phyloP scores from a whole-genome alignment of 2,113 vertebrate genomes.

The Ariopsis seemanni region DNA sequence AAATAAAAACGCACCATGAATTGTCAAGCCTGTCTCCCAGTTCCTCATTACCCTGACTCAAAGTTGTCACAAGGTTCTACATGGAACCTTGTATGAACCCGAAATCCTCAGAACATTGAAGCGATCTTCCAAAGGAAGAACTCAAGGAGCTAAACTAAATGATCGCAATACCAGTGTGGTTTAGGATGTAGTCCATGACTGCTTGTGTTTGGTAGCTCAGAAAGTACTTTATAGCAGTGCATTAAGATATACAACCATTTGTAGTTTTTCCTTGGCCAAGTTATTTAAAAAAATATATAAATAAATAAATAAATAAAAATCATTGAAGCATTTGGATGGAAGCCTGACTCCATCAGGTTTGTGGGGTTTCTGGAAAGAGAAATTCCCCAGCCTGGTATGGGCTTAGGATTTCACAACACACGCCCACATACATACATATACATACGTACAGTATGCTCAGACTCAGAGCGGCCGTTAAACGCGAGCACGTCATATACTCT shows the following conservation, averaged over 20 bases:
- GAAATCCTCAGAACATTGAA: not conserved
- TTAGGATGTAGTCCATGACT: not conserved
- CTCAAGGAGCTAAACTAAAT: not conserved
- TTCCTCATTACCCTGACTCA: too few relatives aligned
- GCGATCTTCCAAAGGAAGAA: not conserved
- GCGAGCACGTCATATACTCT: conserved; percentile 25
- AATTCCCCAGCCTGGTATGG: conserved; percentile 67
- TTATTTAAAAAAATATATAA: not conserved
- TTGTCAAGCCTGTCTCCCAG: too few relatives aligned
- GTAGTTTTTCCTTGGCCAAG: not conserved
- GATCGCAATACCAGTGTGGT: not conserved
- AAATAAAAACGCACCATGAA: too few relatives aligned
- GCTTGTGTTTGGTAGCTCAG: not conserved
- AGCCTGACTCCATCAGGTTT: not conserved
- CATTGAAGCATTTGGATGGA: not conserved
- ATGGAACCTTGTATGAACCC: not conserved
- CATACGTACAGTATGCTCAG: not conserved
- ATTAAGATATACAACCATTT: not conserved
- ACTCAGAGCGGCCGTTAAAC: conserved; percentile 15
- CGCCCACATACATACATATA: conserved; percentile 5
- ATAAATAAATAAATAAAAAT: too few relatives aligned
- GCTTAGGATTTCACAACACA: conserved; percentile 57
- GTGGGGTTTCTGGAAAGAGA: conserved; percentile 42
- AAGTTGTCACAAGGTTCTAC: not conserved
- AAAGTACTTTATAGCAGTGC: not conserved